These are phyloP conservation scores for Noctua fimbriata DNA, from an alignment of 2,888 invertebrate genomes.

Conservation along the genomic window DNA sequence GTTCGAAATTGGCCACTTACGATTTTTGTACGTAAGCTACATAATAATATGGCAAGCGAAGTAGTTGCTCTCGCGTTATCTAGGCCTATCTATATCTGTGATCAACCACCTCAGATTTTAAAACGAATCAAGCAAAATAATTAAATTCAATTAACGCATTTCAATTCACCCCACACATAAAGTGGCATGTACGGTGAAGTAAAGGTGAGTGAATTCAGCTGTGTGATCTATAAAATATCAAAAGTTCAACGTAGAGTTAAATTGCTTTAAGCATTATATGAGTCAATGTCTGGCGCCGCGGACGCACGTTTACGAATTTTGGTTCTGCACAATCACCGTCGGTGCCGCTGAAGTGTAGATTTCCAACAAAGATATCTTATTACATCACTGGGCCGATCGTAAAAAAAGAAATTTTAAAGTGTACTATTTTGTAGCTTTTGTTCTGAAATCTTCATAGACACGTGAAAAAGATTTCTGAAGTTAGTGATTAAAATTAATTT, in stretches of 20 bases:
- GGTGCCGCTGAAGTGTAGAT: neutral
- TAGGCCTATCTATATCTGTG: no score
- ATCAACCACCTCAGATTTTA: neutral
- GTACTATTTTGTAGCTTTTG: neutral
- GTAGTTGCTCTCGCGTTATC: no score
- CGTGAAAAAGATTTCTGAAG: neutral
- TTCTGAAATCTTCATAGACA: neutral
- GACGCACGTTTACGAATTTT: slow-evolving; percentile 43
- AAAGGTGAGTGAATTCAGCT: slow-evolving; percentile 60
- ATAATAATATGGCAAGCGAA: no score
- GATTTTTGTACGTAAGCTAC: no score
- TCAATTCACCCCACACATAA: slow-evolving; percentile 20
- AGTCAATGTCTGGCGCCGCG: slow-evolving; percentile 82
- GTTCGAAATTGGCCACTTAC: no score
- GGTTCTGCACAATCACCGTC: neutral
- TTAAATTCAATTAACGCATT: slow-evolving; percentile 30
- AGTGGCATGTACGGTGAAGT: slow-evolving; percentile 11
- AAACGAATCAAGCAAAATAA: neutral
- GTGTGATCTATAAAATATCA: slow-evolving; percentile 62
- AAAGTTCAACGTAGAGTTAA: slow-evolving; percentile 65
- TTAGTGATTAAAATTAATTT: neutral
- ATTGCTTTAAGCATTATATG: slow-evolving; percentile 77
- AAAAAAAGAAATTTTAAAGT: neutral
- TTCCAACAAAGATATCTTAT: neutral
- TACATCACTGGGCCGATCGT: neutral